These are phyloP conservation scores for Solea senegalensis DNA, from an alignment of 2,113 vertebrate genomes.

Conservation along the genomic window DNA sequence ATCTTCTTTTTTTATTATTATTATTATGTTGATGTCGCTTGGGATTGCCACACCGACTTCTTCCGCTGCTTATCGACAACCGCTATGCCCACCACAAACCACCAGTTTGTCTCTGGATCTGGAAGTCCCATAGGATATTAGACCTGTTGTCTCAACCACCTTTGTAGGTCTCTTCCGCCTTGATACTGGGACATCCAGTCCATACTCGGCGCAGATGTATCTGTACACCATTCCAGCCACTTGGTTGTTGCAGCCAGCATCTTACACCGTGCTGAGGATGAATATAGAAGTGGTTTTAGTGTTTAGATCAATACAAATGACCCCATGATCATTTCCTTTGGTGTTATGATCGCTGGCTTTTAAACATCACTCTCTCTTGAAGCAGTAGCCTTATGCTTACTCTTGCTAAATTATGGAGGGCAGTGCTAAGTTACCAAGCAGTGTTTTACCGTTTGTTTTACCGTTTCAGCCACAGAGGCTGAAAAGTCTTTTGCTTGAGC, in stretches of 20 bases:
- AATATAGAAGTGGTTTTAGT: neutral
- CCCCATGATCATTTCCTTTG: slow-evolving; percentile 6
- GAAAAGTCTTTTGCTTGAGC: slow-evolving; percentile 21
- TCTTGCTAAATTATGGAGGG: slow-evolving; percentile 28
- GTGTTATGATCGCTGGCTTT: slow-evolving; percentile 8
- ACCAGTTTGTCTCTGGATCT: neutral
- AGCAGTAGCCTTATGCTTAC: neutral
- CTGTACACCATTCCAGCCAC: too few species aligned
- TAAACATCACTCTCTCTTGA: slow-evolving; percentile 16
- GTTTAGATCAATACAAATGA: slow-evolving; percentile 32
- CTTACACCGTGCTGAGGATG: too few species aligned
- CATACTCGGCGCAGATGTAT: too few species aligned
- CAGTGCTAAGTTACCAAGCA: neutral
- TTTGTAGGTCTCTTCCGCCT: too few species aligned
- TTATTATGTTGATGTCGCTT: too few species aligned
- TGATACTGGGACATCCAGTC: too few species aligned
- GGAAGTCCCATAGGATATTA: neutral
- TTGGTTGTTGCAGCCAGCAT: too few species aligned
- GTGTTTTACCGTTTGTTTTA: slow-evolving; percentile 24
- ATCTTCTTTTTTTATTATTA: too few species aligned
- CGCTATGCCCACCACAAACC: too few species aligned
- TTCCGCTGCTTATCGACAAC: too few species aligned
- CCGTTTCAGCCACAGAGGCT: slow-evolving; percentile 30
- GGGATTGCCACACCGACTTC: too few species aligned
- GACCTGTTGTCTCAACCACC: too few species aligned